Evolutionary conservation across 2,797 vertebrate species (phyloP).

Genomic region (Tympanoctomys barrerae): DNA sequence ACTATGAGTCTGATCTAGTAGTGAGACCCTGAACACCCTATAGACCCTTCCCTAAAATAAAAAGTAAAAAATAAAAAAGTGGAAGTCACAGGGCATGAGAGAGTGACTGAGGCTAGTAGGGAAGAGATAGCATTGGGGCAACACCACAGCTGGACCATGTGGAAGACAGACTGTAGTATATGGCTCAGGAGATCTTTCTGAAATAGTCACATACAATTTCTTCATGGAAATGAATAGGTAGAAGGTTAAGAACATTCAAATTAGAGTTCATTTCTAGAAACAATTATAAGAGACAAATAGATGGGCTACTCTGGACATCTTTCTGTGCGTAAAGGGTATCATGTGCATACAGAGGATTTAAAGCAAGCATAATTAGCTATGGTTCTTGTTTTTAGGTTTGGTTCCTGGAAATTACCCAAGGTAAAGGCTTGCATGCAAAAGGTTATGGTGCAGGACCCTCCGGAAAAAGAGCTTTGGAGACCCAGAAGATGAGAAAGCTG

Average conservation of each 20-base stretch:
- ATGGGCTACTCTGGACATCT: background rate
- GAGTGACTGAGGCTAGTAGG: background rate
- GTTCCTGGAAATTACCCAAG: background rate
- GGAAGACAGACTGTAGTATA: background rate
- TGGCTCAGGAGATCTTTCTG: background rate
- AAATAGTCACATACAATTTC: background rate
- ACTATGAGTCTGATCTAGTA: too few species aligned
- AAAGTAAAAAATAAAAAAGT: too few species aligned
- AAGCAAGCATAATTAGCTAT: background rate
- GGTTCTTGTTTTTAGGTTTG: background rate
- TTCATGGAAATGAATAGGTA: background rate
- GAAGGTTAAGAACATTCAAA: background rate
- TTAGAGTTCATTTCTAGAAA: conserved; percentile 27
- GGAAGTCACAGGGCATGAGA: background rate
- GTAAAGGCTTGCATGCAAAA: background rate
- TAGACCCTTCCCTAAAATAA: too few species aligned
- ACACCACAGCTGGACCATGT: background rate
- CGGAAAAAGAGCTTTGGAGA: background rate
- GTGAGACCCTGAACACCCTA: too few species aligned
- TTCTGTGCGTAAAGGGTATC: background rate
- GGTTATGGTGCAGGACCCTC: too few species aligned
- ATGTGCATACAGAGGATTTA: background rate
- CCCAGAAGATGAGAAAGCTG: background rate
- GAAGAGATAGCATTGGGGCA: fast-evolving
- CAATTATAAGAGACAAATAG: background rate